phyloP scores from a whole-genome alignment of 2,113 vertebrate species.

The Ictidomys tridecemlineatus region DNA sequence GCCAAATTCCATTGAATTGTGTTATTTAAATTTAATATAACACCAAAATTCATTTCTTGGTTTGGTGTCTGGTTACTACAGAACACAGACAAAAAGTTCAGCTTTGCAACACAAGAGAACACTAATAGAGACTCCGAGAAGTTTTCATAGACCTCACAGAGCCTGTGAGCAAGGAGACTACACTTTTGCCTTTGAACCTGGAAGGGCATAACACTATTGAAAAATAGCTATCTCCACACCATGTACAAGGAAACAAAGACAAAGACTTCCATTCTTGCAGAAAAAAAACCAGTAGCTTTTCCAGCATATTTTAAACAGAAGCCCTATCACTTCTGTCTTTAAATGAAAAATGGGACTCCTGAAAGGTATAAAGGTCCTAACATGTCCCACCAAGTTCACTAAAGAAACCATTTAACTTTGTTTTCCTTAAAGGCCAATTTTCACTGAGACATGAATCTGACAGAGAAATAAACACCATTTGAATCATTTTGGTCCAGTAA shows the following conservation, averaged over 20 bases:
- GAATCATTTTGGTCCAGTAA: not conserved
- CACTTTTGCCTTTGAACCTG: not conserved
- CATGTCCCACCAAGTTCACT: not conserved
- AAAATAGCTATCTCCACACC: not conserved
- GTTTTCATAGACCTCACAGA: not conserved
- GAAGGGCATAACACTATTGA: not conserved
- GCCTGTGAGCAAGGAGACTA: not conserved
- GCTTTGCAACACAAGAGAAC: not conserved
- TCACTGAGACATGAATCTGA: not conserved
- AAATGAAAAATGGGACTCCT: not conserved
- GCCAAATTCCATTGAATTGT: conserved; percentile 9
- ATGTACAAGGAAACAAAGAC: not conserved
- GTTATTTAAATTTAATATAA: conserved; percentile 49
- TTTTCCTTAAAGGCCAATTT: conserved; percentile 48
- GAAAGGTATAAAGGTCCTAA: conserved; percentile 6
- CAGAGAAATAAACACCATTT: not conserved
- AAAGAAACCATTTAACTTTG: conserved; percentile 22
- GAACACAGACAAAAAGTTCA: not conserved
- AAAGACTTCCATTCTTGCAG: not conserved
- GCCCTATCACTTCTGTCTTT: not conserved
- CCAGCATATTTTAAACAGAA: conserved; percentile 12
- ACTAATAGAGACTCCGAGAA: not conserved
- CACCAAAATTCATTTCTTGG: conserved; percentile 32
- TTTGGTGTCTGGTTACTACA: not conserved
- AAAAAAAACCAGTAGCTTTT: conserved; percentile 11